Evolutionary conservation across 1,140 invertebrate genomes (phyloP).

Genomic region (Drosophila ambigua): DNA sequence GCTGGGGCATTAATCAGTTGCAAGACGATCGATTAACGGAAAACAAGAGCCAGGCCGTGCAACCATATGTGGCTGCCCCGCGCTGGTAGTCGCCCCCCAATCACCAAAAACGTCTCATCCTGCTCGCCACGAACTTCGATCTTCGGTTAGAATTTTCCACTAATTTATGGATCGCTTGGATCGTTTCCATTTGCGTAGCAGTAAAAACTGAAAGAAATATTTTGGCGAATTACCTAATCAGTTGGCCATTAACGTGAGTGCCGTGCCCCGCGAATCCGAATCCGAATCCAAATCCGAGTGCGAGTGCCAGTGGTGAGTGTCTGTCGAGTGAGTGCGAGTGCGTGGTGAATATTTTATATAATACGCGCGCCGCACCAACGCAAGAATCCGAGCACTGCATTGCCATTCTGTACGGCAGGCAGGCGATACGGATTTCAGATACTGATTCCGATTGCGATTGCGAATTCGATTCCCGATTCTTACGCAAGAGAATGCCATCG

Average conservation of each 20-base stretch:
- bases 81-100: constrained; percentile 16
- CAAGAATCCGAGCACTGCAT: constrained; percentile 42
- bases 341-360: constrained; percentile 68
- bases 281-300: too few relatives aligned
- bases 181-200: constrained; percentile 5
- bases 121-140: constrained; percentile 2
- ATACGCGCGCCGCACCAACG: constrained; percentile 11
- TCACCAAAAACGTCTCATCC: constrained; percentile 21
- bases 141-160: constrained; percentile 18
- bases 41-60: constrained; percentile 60
- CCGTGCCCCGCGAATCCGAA: constrained; percentile 4
- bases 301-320: too few relatives aligned
- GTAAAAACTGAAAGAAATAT: constrained; percentile 43
- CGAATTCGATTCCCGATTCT: constrained; percentile 28
- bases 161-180: constrained; percentile 2
- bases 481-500: constrained; percentile 69
- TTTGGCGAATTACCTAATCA: constrained; percentile 75
- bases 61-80: constrained; percentile 24
- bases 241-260: constrained; percentile 54
- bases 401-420: constrained; percentile 20
- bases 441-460: constrained; percentile 7
- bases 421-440: constrained; percentile 11
- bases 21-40: constrained; percentile 82
- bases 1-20: constrained; percentile 77
- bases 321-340: constrained; percentile 44